Evolutionary conservation across 2,797 vertebrate genomes (phyloP).

Genomic region (Luscinia luscinia): DNA sequence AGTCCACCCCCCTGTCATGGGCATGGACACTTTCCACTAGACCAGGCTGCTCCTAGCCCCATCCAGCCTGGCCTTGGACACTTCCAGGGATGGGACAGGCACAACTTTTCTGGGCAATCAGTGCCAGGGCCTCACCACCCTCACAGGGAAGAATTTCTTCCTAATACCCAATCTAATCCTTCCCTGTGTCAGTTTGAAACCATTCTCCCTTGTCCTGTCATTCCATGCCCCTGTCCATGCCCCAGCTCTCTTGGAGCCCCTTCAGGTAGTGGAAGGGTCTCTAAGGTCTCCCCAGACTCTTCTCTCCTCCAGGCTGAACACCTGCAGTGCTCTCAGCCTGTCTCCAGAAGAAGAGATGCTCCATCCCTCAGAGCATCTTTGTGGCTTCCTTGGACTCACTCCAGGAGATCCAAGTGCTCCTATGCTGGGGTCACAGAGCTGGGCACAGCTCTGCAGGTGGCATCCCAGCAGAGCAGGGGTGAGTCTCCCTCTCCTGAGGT

Average conservation of each 20-base stretch:
- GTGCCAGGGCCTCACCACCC: background rate
- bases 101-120: background rate
- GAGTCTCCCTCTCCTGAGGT: background rate
- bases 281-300: background rate
- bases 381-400: background rate
- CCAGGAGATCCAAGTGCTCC: background rate
- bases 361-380: background rate
- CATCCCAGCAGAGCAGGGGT: background rate
- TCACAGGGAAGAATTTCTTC: background rate
- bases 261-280: background rate
- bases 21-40: background rate
- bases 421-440: background rate
- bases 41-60: background rate
- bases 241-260: background rate
- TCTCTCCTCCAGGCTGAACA: background rate
- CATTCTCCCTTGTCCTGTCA: background rate
- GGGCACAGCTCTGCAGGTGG: background rate
- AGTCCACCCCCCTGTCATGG: background rate
- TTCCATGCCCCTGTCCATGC: background rate
- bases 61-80: background rate
- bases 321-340: background rate
- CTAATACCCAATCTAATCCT: background rate
- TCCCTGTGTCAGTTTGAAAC: background rate
- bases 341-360: background rate
- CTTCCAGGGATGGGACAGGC: background rate